Evolutionary conservation across 1,140 invertebrate species (phyloP), one percentile per base, ranked within the genome.

Genomic region (Trichonephila clavipes): DNA sequence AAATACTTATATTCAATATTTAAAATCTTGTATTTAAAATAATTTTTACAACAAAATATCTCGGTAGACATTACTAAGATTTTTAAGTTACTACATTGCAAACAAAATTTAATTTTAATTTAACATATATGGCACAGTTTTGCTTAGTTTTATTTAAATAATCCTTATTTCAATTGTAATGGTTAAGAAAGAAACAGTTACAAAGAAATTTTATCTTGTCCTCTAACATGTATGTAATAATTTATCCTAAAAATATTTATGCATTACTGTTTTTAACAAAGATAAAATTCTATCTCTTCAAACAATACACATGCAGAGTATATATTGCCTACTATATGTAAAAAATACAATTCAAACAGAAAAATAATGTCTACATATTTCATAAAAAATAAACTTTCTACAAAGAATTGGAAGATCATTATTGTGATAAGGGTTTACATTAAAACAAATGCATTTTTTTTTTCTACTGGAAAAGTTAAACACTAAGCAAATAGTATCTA

Each of bases 401-500:
- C 72, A 34, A 77, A 34, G 24, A 77, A 18, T 24, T 77, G 34
- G 34, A 77, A 77, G 72, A 24, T 77, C 14, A 77, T 77, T 77
- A 77, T 34, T 77, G 34, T 40, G 34, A 69, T 34, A 77, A 77
- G 72, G 28, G 72, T 34, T 77, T 18, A 85, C 58, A 7, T 10
- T 24, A 59, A 59, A 85, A 85, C 16, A 8, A 44, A 51, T 21
- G 7, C 21, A 85, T 24, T 59, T 85, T 85, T 59, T 85, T 85
- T 18, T 16, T 64, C 86, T 88, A 88, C 86, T 64, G 28, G 24
- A 88, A 64, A 62, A 64, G n/a, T 62, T 40, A 88, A 62, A 77
- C 66, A 88, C 86, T 88, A 93, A 44, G 59, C 69, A 88, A 66
- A 92, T 34, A 85, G 34, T 88, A 88, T 72, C 83, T 58, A 44